Conservation (phyloP, 2,888 invertebrate genomes). For the Dysmachus trigonus region DNA sequence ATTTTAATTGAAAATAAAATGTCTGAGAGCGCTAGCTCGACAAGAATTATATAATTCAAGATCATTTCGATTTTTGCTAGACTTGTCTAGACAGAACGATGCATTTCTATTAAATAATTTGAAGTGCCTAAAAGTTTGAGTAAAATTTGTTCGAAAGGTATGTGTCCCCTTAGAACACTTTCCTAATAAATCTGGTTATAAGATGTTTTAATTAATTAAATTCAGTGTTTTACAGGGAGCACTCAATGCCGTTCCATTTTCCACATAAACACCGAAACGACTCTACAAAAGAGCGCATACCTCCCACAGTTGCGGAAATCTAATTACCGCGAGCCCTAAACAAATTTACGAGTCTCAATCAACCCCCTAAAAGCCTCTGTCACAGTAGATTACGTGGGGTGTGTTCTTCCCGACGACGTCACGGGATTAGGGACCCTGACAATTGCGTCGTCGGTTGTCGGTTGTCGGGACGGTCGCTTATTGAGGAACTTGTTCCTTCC, state of each 20-base stretch:
- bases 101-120: not conserved
- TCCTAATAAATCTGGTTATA: not conserved
- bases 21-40: no score
- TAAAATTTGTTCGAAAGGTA: not conserved
- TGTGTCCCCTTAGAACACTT: not conserved
- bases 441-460: not conserved
- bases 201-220: conserved; percentile 27
- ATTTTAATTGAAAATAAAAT: no score
- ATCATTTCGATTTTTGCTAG: no score
- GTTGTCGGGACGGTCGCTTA: not conserved
- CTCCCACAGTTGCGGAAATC: conserved; percentile 36
- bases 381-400: conserved; percentile 35
- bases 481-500: not conserved
- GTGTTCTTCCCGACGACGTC: not conserved
- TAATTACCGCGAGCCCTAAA: conserved; percentile 43
- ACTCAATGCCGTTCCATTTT: not conserved
- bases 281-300: not conserved
- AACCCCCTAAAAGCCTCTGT: conserved; percentile 45
- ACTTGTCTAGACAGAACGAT: no score
- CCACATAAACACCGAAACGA: conserved; percentile 8
- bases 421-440: conserved; percentile 7
- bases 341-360: conserved; percentile 36
- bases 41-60: no score
- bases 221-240: not conserved
- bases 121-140: not conserved